phyloP scores from a whole-genome alignment of 2,113 vertebrate genomes.

The Ramphastos sulfuratus region DNA sequence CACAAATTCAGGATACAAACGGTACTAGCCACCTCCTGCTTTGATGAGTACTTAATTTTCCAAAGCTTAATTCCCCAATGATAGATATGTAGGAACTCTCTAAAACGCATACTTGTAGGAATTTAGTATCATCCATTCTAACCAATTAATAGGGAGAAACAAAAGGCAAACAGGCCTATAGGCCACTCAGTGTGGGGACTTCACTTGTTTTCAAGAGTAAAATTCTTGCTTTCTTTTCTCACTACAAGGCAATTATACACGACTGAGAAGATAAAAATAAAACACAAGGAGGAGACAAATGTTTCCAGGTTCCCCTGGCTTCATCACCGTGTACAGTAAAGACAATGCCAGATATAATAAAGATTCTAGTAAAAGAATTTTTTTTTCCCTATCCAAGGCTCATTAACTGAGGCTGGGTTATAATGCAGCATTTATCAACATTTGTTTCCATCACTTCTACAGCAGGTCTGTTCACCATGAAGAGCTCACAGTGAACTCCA shows the following conservation, averaged over 20 bases:
- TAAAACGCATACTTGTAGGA: constrained; percentile 30
- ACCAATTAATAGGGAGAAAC: constrained; percentile 42
- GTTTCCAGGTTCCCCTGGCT: neutral
- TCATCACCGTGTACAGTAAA: constrained; percentile 32
- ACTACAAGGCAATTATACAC: neutral
- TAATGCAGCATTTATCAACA: constrained; percentile 6
- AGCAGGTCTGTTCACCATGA: constrained; percentile 38
- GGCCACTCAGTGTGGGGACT: neutral
- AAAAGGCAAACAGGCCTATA: neutral
- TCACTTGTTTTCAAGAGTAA: constrained; percentile 16
- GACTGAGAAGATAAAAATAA: constrained; percentile 29
- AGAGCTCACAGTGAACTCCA: neutral
- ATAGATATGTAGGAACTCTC: constrained; percentile 41
- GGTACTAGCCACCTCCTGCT: constrained; percentile 54
- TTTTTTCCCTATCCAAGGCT: neutral
- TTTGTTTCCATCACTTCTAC: constrained; percentile 15
- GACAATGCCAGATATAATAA: constrained; percentile 52
- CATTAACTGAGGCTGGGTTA: constrained; percentile 13
- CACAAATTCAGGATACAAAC: neutral
- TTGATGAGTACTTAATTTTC: constrained; percentile 61
- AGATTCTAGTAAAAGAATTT: neutral
- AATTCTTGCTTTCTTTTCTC: neutral
- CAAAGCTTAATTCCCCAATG: constrained; percentile 43
- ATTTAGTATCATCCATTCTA: constrained; percentile 28
- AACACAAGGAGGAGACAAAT: constrained; percentile 17